These are phyloP conservation scores for Epinephelus fuscoguttatus DNA, from an alignment of 2,113 vertebrate genomes.

Conservation along the genomic window DNA sequence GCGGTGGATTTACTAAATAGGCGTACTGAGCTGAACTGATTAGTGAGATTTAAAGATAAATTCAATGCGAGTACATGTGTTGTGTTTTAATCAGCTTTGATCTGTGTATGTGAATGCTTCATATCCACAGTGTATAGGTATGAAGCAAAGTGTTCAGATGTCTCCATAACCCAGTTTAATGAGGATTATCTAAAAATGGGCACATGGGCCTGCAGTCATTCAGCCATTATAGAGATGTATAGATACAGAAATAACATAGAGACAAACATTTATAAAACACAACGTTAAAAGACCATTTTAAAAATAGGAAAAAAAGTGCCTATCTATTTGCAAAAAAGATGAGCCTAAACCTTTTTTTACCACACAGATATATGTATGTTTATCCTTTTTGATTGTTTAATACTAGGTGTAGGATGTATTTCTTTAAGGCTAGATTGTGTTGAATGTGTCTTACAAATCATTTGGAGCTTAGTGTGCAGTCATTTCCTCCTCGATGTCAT, in stretches of 20 bases:
- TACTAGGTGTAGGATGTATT: background rate
- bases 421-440: background rate
- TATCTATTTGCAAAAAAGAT: too few species aligned
- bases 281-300: background rate
- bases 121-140: background rate
- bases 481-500: background rate
- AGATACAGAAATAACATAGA: background rate
- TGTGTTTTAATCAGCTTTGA: background rate
- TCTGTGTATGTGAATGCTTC: background rate
- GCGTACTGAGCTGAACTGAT: conserved; percentile 2
- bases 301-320: background rate
- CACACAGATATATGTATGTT: background rate
- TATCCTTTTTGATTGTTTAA: background rate
- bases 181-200: background rate
- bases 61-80: background rate
- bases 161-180: background rate
- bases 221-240: background rate
- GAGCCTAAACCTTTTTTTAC: background rate
- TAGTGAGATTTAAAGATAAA: conserved; percentile 12
- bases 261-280: background rate
- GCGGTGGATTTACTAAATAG: conserved; percentile 13
- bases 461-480: background rate
- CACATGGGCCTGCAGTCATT: background rate
- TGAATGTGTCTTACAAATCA: background rate
- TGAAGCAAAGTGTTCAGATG: background rate